Percentiles rank a stretch among this genome's conserved stretches.
Conservation (phyloP, 1,140 invertebrate genomes). For the Caerostris darwini region DNA sequence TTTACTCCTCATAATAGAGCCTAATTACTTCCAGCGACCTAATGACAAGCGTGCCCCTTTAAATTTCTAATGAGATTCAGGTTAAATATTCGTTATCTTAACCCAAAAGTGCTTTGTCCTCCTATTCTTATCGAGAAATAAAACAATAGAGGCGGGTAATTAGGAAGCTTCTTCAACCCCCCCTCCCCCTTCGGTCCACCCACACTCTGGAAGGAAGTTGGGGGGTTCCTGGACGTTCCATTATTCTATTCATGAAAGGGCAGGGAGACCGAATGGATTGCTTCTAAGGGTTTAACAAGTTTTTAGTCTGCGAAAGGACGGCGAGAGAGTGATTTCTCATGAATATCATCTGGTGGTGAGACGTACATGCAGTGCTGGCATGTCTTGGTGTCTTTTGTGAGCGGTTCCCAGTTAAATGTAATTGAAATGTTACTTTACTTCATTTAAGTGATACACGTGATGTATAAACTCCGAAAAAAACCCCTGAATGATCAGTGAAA, state of each 20-base stretch:
- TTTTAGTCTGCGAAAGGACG: not conserved
- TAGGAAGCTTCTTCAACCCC: conserved; percentile 16
- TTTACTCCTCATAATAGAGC: not conserved
- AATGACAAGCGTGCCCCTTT: conserved; percentile 19
- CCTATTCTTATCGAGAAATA: not conserved
- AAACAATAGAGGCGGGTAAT: conserved; percentile 39
- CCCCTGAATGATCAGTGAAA: too few species aligned
- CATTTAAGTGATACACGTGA: too few species aligned
- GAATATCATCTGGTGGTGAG: not conserved
- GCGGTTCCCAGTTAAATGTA: too few species aligned
- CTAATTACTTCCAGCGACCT: conserved; percentile 20
- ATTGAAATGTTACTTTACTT: too few species aligned
- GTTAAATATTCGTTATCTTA: conserved; percentile 43
- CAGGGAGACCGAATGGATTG: not conserved
- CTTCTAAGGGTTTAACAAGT: not conserved
- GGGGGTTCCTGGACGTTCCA: conserved; percentile 6
- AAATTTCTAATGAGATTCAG: conserved; percentile 40
- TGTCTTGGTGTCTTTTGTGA: not conserved
- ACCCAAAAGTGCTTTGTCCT: conserved; percentile 23
- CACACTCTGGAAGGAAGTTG: not conserved
- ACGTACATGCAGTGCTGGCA: not conserved
- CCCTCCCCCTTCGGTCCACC: not conserved
- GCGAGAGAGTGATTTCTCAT: not conserved
- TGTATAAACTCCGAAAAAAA: too few species aligned
- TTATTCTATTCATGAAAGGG: not conserved